Percentiles rank a stretch among this genome's conserved stretches.
These are phyloP conservation scores for Harpalus rufipes DNA, from an alignment of 2,888 invertebrate species.

Conservation along the genomic window DNA sequence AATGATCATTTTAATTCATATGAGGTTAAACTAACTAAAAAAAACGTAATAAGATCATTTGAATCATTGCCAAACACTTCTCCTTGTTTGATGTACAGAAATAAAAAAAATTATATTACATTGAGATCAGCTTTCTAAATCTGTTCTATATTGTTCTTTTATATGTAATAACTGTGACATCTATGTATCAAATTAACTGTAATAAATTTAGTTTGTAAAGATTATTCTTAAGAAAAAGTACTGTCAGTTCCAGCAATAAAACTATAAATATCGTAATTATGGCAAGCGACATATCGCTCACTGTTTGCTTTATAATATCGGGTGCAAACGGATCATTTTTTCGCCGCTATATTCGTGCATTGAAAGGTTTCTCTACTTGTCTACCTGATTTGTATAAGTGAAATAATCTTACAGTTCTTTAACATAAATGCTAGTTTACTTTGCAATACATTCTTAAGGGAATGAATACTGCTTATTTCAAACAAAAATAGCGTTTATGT, in stretches of 20 bases:
- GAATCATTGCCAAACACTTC: constrained; percentile 19
- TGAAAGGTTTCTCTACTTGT: no score
- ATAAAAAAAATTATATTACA: not conserved
- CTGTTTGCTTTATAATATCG: not conserved
- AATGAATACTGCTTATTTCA: no score
- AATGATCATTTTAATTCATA: constrained; percentile 17
- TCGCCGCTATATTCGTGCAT: no score
- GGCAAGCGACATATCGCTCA: no score
- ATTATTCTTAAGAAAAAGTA: not conserved
- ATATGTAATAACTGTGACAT: not conserved
- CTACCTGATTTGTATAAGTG: not conserved
- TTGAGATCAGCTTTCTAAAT: not conserved
- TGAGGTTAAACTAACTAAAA: constrained; percentile 11
- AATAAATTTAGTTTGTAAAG: not conserved
- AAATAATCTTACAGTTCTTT: not conserved
- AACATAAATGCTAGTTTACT: not conserved
- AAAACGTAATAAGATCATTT: constrained; percentile 14
- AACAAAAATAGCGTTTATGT: not conserved
- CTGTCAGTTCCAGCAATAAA: not conserved
- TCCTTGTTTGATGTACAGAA: not conserved
- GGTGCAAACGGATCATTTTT: not conserved
- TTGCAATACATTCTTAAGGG: not conserved
- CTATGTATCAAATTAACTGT: not conserved
- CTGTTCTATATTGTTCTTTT: not conserved
- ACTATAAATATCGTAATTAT: no score